Conservation (phyloP, 2,113 vertebrate genomes). For the Clinocottus analis region DNA sequence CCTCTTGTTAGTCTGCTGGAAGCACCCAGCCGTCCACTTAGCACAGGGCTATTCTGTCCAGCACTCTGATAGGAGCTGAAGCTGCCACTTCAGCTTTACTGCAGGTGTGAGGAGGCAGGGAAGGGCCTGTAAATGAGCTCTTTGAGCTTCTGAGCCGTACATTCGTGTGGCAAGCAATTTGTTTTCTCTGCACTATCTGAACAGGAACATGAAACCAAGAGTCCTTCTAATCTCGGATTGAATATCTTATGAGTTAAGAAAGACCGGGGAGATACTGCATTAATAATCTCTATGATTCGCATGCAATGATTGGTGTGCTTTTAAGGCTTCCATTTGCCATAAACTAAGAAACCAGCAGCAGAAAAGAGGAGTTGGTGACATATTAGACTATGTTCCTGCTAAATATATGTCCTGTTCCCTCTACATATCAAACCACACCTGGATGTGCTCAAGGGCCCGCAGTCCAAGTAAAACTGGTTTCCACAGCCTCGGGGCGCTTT, state of each 20-base stretch:
- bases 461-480: constrained; percentile 49
- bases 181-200: not conserved
- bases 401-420: constrained; percentile 24
- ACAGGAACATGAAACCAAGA: constrained; percentile 5
- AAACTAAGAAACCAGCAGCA: constrained; percentile 5
- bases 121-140: not conserved
- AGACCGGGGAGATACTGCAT: not conserved
- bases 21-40: constrained; percentile 39
- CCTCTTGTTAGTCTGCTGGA: constrained; percentile 35
- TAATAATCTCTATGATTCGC: not conserved
- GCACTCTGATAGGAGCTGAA: constrained; percentile 38
- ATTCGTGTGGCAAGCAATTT: not conserved
- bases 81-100: constrained; percentile 39
- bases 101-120: constrained; percentile 32
- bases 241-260: not conserved
- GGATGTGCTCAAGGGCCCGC: constrained; percentile 28
- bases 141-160: constrained; percentile 26
- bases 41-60: constrained; percentile 43
- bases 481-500: constrained; percentile 37
- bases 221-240: constrained; percentile 1
- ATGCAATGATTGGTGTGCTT: not conserved
- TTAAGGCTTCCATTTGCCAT: not conserved
- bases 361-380: constrained; percentile 22
- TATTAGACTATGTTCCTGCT: constrained; percentile 14
- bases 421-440: constrained; percentile 52